Conservation (phyloP, 2,888 invertebrate species). For the Drosophila histrio region DNA sequence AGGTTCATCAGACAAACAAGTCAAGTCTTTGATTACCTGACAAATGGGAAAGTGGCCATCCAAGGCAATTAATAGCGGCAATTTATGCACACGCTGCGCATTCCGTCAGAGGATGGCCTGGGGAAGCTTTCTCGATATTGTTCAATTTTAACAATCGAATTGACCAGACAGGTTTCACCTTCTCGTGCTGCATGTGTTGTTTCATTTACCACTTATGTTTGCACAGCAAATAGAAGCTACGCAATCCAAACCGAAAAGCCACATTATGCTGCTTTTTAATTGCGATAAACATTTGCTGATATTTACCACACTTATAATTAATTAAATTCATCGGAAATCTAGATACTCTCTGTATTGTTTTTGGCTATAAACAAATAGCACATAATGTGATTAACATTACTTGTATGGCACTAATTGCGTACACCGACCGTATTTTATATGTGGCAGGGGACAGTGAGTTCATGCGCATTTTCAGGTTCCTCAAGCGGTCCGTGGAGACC, state of each 20-base stretch:
- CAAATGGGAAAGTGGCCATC: constrained; percentile 37
- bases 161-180: constrained; percentile 29
- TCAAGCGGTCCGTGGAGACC: constrained; percentile 79
- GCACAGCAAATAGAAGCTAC: constrained; percentile 2
- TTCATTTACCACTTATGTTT: constrained; percentile 9
- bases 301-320: constrained; percentile 57
- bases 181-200: not conserved
- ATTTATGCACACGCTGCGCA: constrained; percentile 33
- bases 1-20: constrained; percentile 28
- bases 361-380: constrained; percentile 31
- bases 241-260: not conserved
- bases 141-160: constrained; percentile 11
- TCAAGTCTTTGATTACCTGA: not conserved
- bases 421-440: constrained; percentile 1
- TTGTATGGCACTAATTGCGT: constrained; percentile 20
- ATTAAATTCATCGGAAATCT: constrained; percentile 47
- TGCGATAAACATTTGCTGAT: constrained; percentile 52
- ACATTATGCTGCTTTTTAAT: constrained; percentile 7
- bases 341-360: constrained; percentile 8
- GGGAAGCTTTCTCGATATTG: constrained; percentile 20
- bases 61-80: constrained; percentile 36
- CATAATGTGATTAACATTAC: constrained; percentile 30
- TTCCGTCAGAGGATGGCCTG: constrained; percentile 1
- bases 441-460: constrained; percentile 80
- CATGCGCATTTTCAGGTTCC: constrained; percentile 76